phyloP scores from a whole-genome alignment of 2,888 invertebrate genomes.

The Drosophila mayaguana region DNA sequence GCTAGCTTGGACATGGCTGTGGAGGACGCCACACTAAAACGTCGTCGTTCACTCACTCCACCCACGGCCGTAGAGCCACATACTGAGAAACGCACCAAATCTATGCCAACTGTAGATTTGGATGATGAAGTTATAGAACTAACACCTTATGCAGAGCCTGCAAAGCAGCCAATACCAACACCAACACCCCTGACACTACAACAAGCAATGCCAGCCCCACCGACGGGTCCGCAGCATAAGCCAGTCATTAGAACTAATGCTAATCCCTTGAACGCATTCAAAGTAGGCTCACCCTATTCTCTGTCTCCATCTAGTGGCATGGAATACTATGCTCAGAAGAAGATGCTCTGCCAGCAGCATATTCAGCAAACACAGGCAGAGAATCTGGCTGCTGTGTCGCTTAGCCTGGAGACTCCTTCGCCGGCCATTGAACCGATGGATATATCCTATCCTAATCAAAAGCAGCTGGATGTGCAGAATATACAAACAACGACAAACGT shows the following conservation, averaged over 20 bases:
- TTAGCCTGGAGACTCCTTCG: slow-evolving; percentile 54
- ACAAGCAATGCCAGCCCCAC: neutral
- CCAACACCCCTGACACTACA: neutral
- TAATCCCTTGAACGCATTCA: slow-evolving; percentile 15
- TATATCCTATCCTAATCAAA: slow-evolving; percentile 42
- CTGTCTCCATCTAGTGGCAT: slow-evolving; percentile 19
- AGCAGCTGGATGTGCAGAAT: slow-evolving; percentile 9
- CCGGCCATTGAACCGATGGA: slow-evolving; percentile 54
- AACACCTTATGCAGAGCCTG: slow-evolving; percentile 15
- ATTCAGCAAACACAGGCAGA: slow-evolving; percentile 11
- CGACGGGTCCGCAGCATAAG: slow-evolving; percentile 12
- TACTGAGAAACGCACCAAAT: slow-evolving; percentile 33
- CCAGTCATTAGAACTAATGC: slow-evolving; percentile 3
- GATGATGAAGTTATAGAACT: slow-evolving; percentile 57
- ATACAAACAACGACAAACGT: neutral
- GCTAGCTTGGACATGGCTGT: slow-evolving; percentile 16
- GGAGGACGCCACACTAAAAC: slow-evolving; percentile 40
- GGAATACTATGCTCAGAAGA: slow-evolving; percentile 23
- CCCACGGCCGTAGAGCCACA: slow-evolving; percentile 22
- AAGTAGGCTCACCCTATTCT: slow-evolving; percentile 43
- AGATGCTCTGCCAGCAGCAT: slow-evolving; percentile 12
- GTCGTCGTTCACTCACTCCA: slow-evolving; percentile 60
- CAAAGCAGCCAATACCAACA: slow-evolving; percentile 9
- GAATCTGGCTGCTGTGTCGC: slow-evolving; percentile 34
- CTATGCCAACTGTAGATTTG: slow-evolving; percentile 5